These are phyloP conservation scores for Haplochromis burtoni DNA, from an alignment of 2,113 vertebrate genomes.

Conservation along the genomic window DNA sequence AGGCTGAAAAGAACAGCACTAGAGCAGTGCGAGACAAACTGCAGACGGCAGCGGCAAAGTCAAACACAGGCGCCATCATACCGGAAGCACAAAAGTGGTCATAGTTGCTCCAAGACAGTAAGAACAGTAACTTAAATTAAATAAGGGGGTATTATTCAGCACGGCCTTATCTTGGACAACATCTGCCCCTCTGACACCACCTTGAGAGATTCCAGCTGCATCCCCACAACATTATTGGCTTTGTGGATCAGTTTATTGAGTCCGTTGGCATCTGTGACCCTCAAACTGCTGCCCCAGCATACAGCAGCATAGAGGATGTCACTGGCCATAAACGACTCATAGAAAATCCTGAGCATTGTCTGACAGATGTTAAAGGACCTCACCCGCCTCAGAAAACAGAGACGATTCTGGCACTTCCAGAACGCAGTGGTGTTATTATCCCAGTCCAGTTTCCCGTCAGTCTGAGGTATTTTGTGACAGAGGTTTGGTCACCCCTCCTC, in stretches of 20 bases:
- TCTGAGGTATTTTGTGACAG: not conserved
- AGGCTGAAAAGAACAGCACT: not conserved
- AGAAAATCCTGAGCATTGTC: not conserved
- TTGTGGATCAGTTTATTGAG: not conserved
- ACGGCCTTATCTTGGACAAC: not conserved
- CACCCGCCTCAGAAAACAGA: not conserved
- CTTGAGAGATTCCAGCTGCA: not conserved
- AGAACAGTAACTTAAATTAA: not conserved
- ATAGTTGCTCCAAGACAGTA: not conserved
- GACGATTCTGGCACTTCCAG: not conserved
- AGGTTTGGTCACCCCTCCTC: not conserved
- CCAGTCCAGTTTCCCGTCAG: not conserved
- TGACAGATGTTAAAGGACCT: not conserved
- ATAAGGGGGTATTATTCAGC: not conserved
- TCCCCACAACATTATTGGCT: not conserved
- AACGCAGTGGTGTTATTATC: not conserved
- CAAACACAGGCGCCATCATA: not conserved
- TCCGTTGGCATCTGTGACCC: not conserved
- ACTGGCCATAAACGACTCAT: not conserved
- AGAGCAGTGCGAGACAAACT: not conserved
- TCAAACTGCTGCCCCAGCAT: not conserved
- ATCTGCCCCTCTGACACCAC: not conserved
- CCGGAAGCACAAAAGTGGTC: not conserved
- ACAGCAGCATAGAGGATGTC: accelerated
- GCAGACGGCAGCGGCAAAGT: not conserved